Evolutionary conservation across 2,797 vertebrate species (phyloP), one percentile per base, ranked within the genome.

Genomic region (Iguana delicatissima): DNA sequence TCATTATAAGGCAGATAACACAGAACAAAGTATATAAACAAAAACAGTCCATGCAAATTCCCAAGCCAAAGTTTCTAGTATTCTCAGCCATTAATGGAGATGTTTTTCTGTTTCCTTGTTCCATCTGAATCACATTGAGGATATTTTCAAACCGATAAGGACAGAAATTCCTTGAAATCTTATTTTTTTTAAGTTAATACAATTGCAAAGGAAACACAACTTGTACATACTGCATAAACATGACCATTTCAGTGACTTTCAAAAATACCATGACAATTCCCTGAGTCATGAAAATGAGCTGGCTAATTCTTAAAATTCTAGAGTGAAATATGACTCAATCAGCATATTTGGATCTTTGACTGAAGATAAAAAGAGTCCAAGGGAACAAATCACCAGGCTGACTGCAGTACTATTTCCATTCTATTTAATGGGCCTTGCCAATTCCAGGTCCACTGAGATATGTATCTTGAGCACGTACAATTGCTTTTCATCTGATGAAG

Each of bases 141-240:
- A 79, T 0, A 1, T 80, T 93, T 93, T 91, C 59, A 84, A 2
- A n/a, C 50, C 73, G 87, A 4, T 74, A 92, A 0, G 0, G 59
- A 81, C 42, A 91, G 89, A 87, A 7, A 76, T 72, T n/a, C 59
- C 85, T 1, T 46, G 69, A 81, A 46, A 91, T 94, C 90, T 93
- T 52, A 91, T 72, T 62, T 35, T 1, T 92, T 46, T 89, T 62
- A 91, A 91, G 92, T 91, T 91, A 74, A 76, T 59, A 46, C 62
- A 8, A 76, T 90, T 81, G 42, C 90, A 94, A 94, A 94, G 94
- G 94, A 93, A 92, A 86, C 14, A 42, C 76, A 32, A 85, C 90
- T 93, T 88, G 85, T 74, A 35, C 84, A 80, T 22, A 62, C 76
- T 87, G 76, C 12, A 8, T 87, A 94, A 94, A 46, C 38, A 42